Evolutionary conservation across 2,113 vertebrate genomes (phyloP), one percentile per base, ranked within the genome.

Genomic region (Macrotus californicus): DNA sequence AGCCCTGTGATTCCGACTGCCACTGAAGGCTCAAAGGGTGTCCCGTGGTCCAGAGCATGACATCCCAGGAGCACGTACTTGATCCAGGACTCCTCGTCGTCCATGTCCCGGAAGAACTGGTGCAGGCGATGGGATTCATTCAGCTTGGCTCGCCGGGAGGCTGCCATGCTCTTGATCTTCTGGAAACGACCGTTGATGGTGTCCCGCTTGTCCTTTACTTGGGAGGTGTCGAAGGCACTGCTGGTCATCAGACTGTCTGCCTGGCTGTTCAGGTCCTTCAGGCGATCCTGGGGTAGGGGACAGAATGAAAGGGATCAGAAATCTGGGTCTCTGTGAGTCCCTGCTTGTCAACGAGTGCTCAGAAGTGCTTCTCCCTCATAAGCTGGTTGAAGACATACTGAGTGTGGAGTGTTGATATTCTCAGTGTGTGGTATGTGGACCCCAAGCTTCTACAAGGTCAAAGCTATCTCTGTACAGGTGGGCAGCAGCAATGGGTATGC

Each of bases 101-200:
- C 99, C 98, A 99, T 98, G 96, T 99, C 99, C 7, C 99, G 99
- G 98, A 99, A 99, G 98, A 99, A 99, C 98, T 99, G 99, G 94
- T 99, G 99, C 97, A 99, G 97, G 43, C 99, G 99, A 93, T 99
- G 99, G 10, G 99, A 99, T 96, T 99, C 99, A 0, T 99, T 99
- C 54, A 99, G 99, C 87, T 98, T 99, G 2, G 99, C 98, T 0
- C 99, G 98, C 29, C 99, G 99, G 0, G 99, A 98, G 0, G 98
- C 98, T 0, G 99, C 99, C 99, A 99, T 99, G 93, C 97, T 98
- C 98, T 99, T 99, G 96, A 99, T 99, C 97, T 99, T 99, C 91
- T 98, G 97, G 69, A 99, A 99, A 73, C 99, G 99, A 0, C 98
- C 97, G 0, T 99, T 99, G 95, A 99, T 99, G 6, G 99, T 98